phyloP scores from a whole-genome alignment of 2,797 vertebrate species.

The Scolopax bukidnonensis region DNA sequence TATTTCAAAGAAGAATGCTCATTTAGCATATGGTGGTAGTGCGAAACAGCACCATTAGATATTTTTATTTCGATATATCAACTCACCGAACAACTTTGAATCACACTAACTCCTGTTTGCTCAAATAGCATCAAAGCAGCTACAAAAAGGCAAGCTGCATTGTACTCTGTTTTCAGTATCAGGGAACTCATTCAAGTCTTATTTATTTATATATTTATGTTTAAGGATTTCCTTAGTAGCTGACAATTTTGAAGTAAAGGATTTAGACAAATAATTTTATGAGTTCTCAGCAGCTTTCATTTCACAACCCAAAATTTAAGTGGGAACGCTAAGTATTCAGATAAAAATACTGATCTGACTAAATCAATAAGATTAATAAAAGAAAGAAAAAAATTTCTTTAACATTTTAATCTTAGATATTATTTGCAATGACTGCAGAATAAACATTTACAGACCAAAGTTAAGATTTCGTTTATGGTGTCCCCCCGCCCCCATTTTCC shows the following conservation, averaged over 20 bases:
- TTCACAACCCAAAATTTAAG: not conserved
- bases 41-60: not conserved
- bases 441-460: not conserved
- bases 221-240: not conserved
- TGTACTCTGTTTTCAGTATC: not conserved
- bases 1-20: not conserved
- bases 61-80: not conserved
- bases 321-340: not conserved
- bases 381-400: not conserved
- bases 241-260: not conserved
- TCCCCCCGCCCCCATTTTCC: not conserved
- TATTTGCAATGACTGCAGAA: not conserved
- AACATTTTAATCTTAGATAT: not conserved
- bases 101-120: not conserved
- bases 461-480: not conserved
- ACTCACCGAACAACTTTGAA: not conserved
- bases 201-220: not conserved
- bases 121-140: not conserved
- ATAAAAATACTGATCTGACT: not conserved
- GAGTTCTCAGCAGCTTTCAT: not conserved
- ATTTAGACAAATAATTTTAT: not conserved
- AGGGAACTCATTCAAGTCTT: not conserved
- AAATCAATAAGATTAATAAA: not conserved
- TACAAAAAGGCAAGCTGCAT: not conserved
- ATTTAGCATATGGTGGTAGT: not conserved